phyloP scores from a whole-genome alignment of 1,140 invertebrate species.

The Anoplophora glabripennis region DNA sequence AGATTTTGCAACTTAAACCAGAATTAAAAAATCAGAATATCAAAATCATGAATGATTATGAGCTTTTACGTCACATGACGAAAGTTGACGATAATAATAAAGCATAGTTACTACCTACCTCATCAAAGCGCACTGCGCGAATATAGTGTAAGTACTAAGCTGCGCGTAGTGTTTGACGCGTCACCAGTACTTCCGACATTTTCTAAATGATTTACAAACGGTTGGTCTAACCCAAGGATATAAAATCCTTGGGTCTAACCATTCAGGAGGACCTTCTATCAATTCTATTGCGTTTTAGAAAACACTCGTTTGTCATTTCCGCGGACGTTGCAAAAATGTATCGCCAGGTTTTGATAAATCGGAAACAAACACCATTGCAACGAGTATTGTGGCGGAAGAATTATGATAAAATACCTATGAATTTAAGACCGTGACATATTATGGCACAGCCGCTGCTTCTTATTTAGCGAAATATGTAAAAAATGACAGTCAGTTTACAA shows the following conservation, averaged over 20 bases:
- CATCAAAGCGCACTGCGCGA: no score
- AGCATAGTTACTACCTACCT: no score
- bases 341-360: background rate
- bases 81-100: no score
- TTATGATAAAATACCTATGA: background rate
- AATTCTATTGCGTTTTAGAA: background rate
- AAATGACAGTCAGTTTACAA: constrained; percentile 1
- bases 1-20: no score
- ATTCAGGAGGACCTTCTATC: constrained; percentile 28
- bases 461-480: background rate
- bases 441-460: background rate
- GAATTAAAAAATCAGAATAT: no score
- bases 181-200: no score
- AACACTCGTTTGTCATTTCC: background rate
- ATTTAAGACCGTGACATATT: background rate
- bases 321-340: constrained; percentile 12
- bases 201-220: constrained; percentile 44
- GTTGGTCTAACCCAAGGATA: no score
- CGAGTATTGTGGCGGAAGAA: constrained; percentile 23
- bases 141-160: no score
- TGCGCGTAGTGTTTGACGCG: no score
- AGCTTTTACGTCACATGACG: no score
- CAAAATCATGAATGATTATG: no score
- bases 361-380: background rate
- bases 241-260: no score